Evolutionary conservation across 2,888 invertebrate genomes (phyloP).

Genomic region (Lithophane leautieri): DNA sequence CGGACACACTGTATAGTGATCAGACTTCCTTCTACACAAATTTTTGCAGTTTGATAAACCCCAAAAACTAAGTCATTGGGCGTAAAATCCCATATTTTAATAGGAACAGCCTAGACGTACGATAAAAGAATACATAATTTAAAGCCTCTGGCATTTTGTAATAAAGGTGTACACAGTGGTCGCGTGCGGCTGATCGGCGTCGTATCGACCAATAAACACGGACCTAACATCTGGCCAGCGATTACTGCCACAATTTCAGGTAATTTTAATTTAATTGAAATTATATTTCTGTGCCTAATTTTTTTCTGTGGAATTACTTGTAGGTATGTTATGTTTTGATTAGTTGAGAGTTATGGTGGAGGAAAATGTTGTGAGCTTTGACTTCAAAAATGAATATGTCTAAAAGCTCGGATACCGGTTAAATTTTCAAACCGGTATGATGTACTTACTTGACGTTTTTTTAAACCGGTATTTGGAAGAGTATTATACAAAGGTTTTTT

Average conservation of each 20-base stretch:
- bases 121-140: not conserved
- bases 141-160: not conserved
- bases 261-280: slow-evolving; percentile 65
- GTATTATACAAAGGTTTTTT: too few relatives aligned
- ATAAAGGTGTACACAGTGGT: slow-evolving; percentile 15
- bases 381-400: too few relatives aligned
- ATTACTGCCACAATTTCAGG: slow-evolving; percentile 44
- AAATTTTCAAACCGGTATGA: too few relatives aligned
- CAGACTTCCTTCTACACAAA: too few relatives aligned
- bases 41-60: not conserved
- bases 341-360: not conserved
- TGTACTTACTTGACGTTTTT: too few relatives aligned
- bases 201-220: slow-evolving; percentile 36
- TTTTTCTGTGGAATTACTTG: slow-evolving; percentile 34
- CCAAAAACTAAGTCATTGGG: not conserved
- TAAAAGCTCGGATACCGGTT: too few relatives aligned
- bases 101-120: not conserved
- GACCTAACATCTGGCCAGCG: slow-evolving; percentile 14
- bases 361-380: not conserved
- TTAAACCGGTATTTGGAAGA: too few relatives aligned
- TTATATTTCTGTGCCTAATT: slow-evolving; percentile 32
- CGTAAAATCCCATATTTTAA: not conserved
- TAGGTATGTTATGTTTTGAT: slow-evolving; percentile 18
- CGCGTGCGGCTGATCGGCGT: slow-evolving; percentile 53
- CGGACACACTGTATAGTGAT: too few relatives aligned